These are phyloP conservation scores for Caenorhabditis sp. DNA, from an alignment of 2,888 invertebrate genomes.

Conservation along the genomic window DNA sequence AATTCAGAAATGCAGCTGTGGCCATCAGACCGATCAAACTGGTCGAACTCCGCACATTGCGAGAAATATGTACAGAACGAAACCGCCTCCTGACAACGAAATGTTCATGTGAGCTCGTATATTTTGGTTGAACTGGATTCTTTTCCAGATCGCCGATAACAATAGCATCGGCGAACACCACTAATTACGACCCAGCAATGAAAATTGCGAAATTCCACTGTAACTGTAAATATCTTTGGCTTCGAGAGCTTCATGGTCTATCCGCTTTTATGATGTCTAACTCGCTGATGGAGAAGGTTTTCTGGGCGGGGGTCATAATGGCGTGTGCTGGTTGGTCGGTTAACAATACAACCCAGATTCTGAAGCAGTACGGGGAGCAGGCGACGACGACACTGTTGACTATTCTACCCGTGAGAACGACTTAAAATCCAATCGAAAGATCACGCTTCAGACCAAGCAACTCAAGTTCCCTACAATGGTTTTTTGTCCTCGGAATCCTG, in stretches of 20 bases:
- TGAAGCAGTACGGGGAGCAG: constrained; percentile 54
- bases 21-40: constrained; percentile 14
- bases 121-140: not conserved
- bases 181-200: constrained; percentile 37
- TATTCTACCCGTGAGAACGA: constrained; percentile 47
- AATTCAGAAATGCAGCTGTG: constrained; percentile 35
- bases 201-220: constrained; percentile 59
- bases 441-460: constrained; percentile 34
- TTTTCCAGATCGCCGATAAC: constrained; percentile 30
- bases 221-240: constrained; percentile 63
- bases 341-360: constrained; percentile 50
- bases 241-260: constrained; percentile 62
- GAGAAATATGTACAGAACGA: constrained; percentile 24
- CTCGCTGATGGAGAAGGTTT: constrained; percentile 51
- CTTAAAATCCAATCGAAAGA: not conserved
- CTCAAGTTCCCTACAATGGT: constrained; percentile 60
- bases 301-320: constrained; percentile 54
- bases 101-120: constrained; percentile 23
- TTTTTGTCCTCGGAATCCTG: constrained; percentile 61
- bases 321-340: constrained; percentile 52
- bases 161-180: constrained; percentile 23
- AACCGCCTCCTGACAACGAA: constrained; percentile 13
- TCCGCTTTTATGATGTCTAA: constrained; percentile 65
- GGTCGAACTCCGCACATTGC: not conserved
- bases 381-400: constrained; percentile 60